Evolutionary conservation across 2,113 vertebrate species (phyloP).

Genomic region (Bothrops jararaca): DNA sequence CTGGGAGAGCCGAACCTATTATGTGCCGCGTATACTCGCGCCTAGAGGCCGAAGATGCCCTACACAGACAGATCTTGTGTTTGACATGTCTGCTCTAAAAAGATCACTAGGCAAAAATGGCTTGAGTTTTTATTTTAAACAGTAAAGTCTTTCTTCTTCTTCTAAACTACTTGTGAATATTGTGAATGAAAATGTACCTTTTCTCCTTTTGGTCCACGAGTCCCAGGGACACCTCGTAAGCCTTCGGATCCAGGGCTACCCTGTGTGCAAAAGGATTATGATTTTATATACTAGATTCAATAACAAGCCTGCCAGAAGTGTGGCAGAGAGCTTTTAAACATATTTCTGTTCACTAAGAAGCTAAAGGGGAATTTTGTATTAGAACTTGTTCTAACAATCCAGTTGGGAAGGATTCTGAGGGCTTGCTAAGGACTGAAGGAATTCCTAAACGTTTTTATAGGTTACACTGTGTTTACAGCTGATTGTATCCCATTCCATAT

Average conservation of each 20-base stretch:
- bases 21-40: too few species aligned
- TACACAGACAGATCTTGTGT: too few species aligned
- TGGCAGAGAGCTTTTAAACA: not conserved
- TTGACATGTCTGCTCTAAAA: not conserved
- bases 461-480: not conserved
- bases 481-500: not conserved
- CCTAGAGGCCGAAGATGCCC: too few species aligned
- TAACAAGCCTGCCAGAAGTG: not conserved
- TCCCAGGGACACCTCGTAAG: conserved; percentile 80
- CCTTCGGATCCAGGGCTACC: conserved; percentile 84
- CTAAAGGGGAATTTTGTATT: not conserved
- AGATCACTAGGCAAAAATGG: not conserved
- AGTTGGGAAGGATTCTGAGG: not conserved
- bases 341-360: not conserved
- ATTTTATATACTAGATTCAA: not conserved
- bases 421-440: not conserved
- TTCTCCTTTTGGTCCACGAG: conserved; percentile 82
- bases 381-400: not conserved
- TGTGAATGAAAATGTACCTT: conserved; percentile 62
- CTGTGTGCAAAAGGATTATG: conserved; percentile 62
- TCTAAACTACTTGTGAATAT: not conserved
- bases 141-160: not conserved
- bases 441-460: not conserved
- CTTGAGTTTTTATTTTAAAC: not conserved
- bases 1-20: too few species aligned